These are phyloP conservation scores for Muscicapa comitata DNA, from an alignment of 2,797 vertebrate species.

Conservation along the genomic window DNA sequence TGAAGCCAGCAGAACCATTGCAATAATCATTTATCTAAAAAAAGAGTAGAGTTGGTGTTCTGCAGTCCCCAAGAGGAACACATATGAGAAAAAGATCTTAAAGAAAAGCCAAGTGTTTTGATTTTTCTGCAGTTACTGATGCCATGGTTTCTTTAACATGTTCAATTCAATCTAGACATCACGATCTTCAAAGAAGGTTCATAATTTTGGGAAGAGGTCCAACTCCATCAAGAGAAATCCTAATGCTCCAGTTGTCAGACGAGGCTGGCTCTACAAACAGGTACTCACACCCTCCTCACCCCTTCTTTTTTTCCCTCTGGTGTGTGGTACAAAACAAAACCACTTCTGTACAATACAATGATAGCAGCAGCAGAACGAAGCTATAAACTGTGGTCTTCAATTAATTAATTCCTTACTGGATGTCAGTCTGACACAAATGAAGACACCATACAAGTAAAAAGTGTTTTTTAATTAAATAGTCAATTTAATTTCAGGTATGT, in stretches of 20 bases:
- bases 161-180: constrained; percentile 82
- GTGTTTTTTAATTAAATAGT: neutral
- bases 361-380: neutral
- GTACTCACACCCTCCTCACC: constrained; percentile 62
- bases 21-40: constrained; percentile 8
- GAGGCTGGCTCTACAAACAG: constrained; percentile 98
- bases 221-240: constrained; percentile 97
- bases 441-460: neutral
- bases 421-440: neutral
- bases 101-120: neutral
- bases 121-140: neutral
- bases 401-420: neutral
- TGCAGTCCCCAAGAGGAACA: neutral
- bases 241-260: constrained; percentile 88
- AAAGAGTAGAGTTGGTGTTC: neutral
- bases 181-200: constrained; percentile 91
- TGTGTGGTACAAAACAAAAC: neutral
- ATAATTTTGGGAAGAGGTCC: constrained; percentile 97
- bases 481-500: neutral
- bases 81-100: neutral
- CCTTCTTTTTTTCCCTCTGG: neutral
- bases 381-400: neutral
- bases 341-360: neutral
- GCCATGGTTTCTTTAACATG: constrained; percentile 8
- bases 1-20: constrained; percentile 4